Conservation (phyloP, 2,888 invertebrate genomes). For the Ectemnius cavifrons region DNA sequence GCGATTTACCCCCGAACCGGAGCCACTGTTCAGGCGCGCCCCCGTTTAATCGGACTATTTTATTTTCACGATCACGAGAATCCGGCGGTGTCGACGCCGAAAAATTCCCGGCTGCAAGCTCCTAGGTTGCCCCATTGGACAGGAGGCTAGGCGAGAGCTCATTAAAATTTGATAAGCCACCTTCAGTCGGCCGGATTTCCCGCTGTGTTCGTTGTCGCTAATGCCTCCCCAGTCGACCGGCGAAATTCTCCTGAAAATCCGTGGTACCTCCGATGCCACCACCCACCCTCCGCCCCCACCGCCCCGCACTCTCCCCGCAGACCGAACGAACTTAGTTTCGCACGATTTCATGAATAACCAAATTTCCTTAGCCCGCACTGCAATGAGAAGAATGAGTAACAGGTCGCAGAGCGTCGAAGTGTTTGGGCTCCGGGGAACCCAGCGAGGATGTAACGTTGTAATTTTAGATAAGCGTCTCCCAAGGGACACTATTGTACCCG, state of each 20-base stretch:
- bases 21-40: constrained; percentile 29
- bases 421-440: constrained; percentile 58
- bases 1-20: constrained; percentile 40
- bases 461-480: constrained; percentile 78
- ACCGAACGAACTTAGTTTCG: no score
- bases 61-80: background rate
- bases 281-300: no score
- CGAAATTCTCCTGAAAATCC: background rate
- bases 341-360: no score
- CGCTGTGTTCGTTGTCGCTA: background rate
- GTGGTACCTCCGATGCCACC: no score
- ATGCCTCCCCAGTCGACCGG: background rate
- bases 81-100: background rate
- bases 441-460: constrained; percentile 75
- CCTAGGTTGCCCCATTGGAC: constrained; percentile 22
- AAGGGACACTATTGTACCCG: constrained; percentile 75
- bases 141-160: constrained; percentile 19
- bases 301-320: no score
- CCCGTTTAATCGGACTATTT: constrained; percentile 35
- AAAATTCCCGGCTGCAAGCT: constrained; percentile 2
- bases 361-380: no score
- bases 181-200: constrained; percentile 14
- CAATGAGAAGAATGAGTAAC: constrained; percentile 6
- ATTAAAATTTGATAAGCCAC: constrained; percentile 38
- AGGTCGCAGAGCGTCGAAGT: constrained; percentile 61